phyloP scores from a whole-genome alignment of 2,113 vertebrate genomes.

The Triplophysa tibetana region DNA sequence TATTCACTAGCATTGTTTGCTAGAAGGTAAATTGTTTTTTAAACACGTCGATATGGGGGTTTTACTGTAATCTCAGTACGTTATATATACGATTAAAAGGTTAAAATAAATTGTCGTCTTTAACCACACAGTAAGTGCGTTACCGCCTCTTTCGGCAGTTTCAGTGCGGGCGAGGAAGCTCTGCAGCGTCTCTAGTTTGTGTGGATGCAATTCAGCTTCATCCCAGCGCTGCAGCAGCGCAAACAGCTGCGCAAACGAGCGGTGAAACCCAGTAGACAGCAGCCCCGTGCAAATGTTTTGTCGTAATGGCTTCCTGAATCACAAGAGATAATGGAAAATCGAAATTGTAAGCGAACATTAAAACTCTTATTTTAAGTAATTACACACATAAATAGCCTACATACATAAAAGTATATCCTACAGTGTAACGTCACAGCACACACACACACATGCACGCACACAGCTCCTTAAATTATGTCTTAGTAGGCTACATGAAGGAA shows the following conservation, averaged over 20 bases:
- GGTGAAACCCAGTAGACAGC: slow-evolving; percentile 81
- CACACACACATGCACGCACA: too few relatives aligned
- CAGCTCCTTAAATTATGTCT: too few relatives aligned
- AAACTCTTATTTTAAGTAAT: background rate
- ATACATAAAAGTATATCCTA: too few relatives aligned
- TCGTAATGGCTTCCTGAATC: slow-evolving; percentile 21
- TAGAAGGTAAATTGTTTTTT: too few relatives aligned
- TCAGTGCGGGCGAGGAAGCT: slow-evolving; percentile 80
- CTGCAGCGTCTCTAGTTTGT: slow-evolving; percentile 79
- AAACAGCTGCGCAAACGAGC: slow-evolving; percentile 79
- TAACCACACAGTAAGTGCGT: background rate
- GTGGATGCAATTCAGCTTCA: slow-evolving; percentile 77
- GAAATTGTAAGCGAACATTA: background rate
- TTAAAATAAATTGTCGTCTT: background rate
- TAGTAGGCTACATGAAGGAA: too few relatives aligned
- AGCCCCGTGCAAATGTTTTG: slow-evolving; percentile 80
- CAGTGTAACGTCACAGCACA: too few relatives aligned
- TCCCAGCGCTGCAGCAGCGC: slow-evolving; percentile 78
- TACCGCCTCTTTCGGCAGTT: slow-evolving; percentile 77
- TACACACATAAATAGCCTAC: too few relatives aligned
- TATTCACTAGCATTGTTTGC: too few relatives aligned
- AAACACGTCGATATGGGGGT: too few relatives aligned
- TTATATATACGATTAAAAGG: too few relatives aligned
- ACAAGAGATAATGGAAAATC: background rate
- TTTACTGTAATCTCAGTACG: too few relatives aligned